A percentile compares a stretch with the other conserved stretches of the same genome.
phyloP scores from a whole-genome alignment of 2,888 invertebrate genomes.

The Linnaemya tessellans region DNA sequence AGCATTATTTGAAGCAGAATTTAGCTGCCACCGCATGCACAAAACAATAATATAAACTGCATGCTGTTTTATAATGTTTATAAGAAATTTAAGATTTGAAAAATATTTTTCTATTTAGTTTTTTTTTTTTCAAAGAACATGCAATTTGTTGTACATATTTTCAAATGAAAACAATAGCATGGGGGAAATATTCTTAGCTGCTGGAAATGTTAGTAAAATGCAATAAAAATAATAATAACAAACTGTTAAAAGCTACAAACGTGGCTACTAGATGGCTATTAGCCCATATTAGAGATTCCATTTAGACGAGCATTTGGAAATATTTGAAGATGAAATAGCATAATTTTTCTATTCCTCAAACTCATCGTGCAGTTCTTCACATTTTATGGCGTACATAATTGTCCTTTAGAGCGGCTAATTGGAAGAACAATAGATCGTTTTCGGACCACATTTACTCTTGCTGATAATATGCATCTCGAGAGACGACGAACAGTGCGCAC shows the following conservation, averaged over 20 bases:
- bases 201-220: constrained; percentile 53
- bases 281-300: constrained; percentile 28
- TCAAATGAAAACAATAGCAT: not conserved
- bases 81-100: constrained; percentile 44
- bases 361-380: no score
- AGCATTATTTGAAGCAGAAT: constrained; percentile 1
- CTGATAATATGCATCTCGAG: no score
- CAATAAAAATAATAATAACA: constrained; percentile 39
- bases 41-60: constrained; percentile 47
- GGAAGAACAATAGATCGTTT: no score
- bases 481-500: no score
- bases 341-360: no score
- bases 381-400: no score
- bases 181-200: constrained; percentile 9
- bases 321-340: not conserved
- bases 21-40: constrained; percentile 20
- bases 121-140: not conserved
- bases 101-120: constrained; percentile 65
- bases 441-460: no score
- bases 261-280: constrained; percentile 1
- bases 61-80: constrained; percentile 61
- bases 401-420: no score
- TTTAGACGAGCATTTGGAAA: constrained; percentile 33
- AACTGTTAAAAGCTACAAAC: constrained; percentile 11
- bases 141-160: constrained; percentile 13